Evolutionary conservation across 2,888 invertebrate species (phyloP).

Genomic region (Frankliniella intonsa): DNA sequence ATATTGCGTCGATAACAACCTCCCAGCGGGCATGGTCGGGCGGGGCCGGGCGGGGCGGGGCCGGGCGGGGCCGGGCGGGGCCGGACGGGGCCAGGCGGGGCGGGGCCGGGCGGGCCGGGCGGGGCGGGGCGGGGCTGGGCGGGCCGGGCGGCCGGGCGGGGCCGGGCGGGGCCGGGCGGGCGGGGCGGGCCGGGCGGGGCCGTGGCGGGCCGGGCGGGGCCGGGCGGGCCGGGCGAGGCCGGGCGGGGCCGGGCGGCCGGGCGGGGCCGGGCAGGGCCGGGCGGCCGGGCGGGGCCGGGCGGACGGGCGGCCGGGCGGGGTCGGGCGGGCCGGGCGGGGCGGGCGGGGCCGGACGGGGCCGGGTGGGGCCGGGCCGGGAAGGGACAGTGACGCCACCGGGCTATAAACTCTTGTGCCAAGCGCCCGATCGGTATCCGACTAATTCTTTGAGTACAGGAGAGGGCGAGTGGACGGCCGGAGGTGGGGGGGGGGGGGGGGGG

Average conservation of each 20-base stretch:
- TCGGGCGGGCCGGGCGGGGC: background rate
- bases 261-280: background rate
- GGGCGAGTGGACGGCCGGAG: background rate
- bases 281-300: background rate
- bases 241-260: background rate
- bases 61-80: background rate
- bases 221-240: background rate
- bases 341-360: background rate
- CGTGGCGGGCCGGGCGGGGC: background rate
- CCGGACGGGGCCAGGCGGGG: background rate
- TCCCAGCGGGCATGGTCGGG: background rate
- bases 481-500: background rate
- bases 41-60: background rate
- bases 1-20: no score
- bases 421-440: background rate
- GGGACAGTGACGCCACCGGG: background rate
- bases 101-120: background rate
- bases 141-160: background rate
- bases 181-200: background rate
- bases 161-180: background rate
- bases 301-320: background rate
- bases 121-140: no score
- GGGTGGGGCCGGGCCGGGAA: background rate
- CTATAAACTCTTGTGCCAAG: background rate
- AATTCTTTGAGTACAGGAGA: background rate